These are phyloP conservation scores for Actinia tenebrosa DNA, from an alignment of 64 coral and sea anemone species.

Conservation along the genomic window DNA sequence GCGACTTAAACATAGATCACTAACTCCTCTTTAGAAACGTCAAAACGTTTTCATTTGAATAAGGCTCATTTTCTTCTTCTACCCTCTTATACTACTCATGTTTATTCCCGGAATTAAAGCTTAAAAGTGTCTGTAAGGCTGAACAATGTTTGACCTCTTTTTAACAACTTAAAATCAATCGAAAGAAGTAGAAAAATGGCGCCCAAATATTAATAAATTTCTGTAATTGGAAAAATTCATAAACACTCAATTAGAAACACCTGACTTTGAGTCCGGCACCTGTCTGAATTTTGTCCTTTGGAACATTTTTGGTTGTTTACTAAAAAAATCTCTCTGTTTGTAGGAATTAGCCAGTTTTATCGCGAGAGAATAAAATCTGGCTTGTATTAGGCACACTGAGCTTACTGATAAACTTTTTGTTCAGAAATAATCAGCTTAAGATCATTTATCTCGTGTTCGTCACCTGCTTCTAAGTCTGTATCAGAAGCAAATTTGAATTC, in stretches of 20 bases:
- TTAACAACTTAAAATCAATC: slow-evolving; percentile 7
- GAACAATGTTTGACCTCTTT: not conserved
- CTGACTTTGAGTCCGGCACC: not conserved
- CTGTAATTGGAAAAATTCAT: not conserved
- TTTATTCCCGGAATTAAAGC: not conserved
- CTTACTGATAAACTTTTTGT: not conserved
- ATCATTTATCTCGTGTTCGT: not conserved
- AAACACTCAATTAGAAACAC: not conserved
- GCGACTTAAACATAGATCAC: not conserved
- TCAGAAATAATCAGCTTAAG: not conserved
- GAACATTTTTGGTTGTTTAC: not conserved
- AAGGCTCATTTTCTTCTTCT: not conserved
- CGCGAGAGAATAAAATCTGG: not conserved
- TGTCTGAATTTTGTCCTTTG: not conserved
- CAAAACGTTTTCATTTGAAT: not conserved
- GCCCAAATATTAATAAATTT: not conserved
- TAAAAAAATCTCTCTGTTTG: not conserved
- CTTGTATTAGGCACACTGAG: not conserved
- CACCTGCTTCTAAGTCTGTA: not conserved
- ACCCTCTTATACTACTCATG: not conserved
- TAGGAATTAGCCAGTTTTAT: not conserved
- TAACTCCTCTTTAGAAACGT: not conserved
- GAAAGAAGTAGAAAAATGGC: not conserved
- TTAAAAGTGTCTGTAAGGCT: not conserved
- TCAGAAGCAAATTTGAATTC: not conserved